Conservation (phyloP, 2,888 invertebrate species). For the Eucera pruinosa region DNA sequence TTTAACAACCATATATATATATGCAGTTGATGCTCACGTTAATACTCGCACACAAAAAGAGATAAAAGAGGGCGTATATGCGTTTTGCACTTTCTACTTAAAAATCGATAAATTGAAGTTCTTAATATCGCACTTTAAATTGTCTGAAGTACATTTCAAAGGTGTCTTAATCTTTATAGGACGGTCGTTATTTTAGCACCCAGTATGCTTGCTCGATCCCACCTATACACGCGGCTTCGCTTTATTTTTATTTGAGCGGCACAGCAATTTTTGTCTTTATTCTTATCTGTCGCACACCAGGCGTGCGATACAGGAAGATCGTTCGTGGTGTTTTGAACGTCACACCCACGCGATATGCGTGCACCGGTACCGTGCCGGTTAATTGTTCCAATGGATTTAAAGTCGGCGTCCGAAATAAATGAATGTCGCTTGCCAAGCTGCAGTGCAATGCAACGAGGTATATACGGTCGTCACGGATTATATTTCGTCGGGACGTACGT, state of each 20-base stretch:
- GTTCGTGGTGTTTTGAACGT: constrained; percentile 17
- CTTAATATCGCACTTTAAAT: background rate
- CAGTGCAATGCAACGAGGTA: constrained; percentile 40
- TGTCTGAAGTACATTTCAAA: background rate
- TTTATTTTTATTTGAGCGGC: constrained; percentile 21
- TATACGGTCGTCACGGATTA: constrained; percentile 65
- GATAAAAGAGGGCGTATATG: background rate
- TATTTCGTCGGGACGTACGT: constrained; percentile 59
- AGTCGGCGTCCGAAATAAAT: constrained; percentile 72
- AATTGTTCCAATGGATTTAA: constrained; percentile 78
- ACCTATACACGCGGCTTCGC: background rate
- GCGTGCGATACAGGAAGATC: constrained; percentile 25
- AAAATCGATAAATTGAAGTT: background rate
- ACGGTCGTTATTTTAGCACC: constrained; percentile 1
- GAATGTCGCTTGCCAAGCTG: constrained; percentile 65
- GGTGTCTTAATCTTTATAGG: background rate
- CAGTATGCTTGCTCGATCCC: background rate
- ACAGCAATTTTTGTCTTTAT: constrained; percentile 6
- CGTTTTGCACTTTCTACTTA: background rate
- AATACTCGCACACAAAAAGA: no score
- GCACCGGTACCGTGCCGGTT: constrained; percentile 60
- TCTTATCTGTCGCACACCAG: constrained; percentile 17
- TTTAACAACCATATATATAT: no score
- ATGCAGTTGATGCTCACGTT: no score
- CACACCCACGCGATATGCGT: constrained; percentile 62